Evolutionary conservation across 2,797 vertebrate genomes (phyloP).

Genomic region (Pseudochromis fuscus): DNA sequence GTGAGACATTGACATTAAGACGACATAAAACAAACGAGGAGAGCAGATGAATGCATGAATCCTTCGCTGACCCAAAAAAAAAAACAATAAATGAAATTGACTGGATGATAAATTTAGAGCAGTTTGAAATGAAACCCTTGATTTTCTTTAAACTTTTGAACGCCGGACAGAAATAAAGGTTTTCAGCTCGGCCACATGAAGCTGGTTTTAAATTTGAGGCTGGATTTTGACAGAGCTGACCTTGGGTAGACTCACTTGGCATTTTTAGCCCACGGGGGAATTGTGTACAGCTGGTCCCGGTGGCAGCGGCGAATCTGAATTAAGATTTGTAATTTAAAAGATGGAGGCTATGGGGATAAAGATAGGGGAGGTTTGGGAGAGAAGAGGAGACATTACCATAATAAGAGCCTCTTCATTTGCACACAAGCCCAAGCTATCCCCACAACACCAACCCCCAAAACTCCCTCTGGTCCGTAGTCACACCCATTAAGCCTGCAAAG

Average conservation of each 20-base stretch:
- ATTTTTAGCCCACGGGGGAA: constrained; percentile 41
- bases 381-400: constrained; percentile 82
- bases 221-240: no score
- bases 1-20: constrained; percentile 8
- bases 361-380: constrained; percentile 77
- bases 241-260: constrained; percentile 39
- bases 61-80: constrained; percentile 10
- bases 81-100: neutral
- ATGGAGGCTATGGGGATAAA: constrained; percentile 77
- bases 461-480: constrained; percentile 73
- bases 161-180: no score
- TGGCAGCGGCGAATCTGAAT: constrained; percentile 65
- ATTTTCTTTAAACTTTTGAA: neutral
- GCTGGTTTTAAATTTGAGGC: no score
- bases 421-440: constrained; percentile 80
- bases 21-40: constrained; percentile 26
- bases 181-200: no score
- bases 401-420: constrained; percentile 87
- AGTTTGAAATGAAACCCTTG: constrained; percentile 34
- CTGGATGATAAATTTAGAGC: constrained; percentile 13
- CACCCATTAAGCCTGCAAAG: constrained; percentile 84
- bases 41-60: constrained; percentile 24
- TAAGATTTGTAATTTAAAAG: constrained; percentile 86
- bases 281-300: constrained; percentile 63
- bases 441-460: constrained; percentile 43